Base-by-base conservation (phyloP, 92 coral and sea anemone genomes). In the Muricea muricata region DNA sequence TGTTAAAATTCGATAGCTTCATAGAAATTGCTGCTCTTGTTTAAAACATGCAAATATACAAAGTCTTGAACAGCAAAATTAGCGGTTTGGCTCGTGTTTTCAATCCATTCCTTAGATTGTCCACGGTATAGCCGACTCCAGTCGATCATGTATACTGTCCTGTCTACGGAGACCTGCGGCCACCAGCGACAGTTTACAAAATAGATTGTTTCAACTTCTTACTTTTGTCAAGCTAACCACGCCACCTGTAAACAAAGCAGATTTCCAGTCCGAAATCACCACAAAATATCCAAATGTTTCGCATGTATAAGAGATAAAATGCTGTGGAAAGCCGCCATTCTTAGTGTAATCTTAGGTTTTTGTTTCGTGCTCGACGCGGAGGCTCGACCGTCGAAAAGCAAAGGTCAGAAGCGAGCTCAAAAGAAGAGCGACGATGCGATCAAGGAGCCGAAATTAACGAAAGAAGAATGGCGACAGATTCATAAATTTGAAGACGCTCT, bases 401-500 rank as follows among this genome's bases (percentile, higher is more conserved):
- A 58, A 13, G 56, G 26, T 20, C 29, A 35, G 45, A 78, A 58
- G 8, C 50, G 23, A 50, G 21, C 54, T n/a, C 78, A 39, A 24
- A 30, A 24, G 15, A 12, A 34, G 0, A 6, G 13, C 10, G 33
- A 78, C 11, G 37, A 58, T 52, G n/a, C 54, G 30, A 8, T 23
- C 8, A 75, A 75, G 69, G 81, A 75, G 14, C 92, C 92, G 10
- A 84, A 84, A 52, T 82, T 96, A n/a, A 88, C 98, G 8, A 77
- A 91, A 10, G 89, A 81, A 71, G 99, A 96, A 71, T 96, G 99
- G 99, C 87, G 87, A 79, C 88, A 96, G 50, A 82, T 96, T 50
- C 99, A 96, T 79, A 96, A 86, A 87, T 94, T 96, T 67, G 99
- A 93, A 82, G 99, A 96, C 80, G 99, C 99, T 24, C 89, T 96